These are phyloP conservation scores for Drosophila sproati DNA, from an alignment of 1,140 invertebrate species.

Conservation along the genomic window DNA sequence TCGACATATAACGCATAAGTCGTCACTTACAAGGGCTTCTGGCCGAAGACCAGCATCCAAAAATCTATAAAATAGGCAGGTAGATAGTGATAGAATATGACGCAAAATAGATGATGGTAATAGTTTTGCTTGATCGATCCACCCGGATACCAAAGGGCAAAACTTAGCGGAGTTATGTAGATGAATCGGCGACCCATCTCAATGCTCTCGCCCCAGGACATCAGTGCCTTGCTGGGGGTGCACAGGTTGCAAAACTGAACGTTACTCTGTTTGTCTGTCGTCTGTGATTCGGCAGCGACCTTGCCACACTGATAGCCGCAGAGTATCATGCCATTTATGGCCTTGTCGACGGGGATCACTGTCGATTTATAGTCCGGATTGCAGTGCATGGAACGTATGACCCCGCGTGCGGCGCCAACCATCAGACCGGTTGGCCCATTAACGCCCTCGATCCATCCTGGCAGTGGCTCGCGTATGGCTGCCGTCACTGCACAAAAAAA, in stretches of 20 bases:
- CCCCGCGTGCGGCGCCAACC: conserved; percentile 92
- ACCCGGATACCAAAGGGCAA: conserved; percentile 92
- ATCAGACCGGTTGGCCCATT: conserved; percentile 95
- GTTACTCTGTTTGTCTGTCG: conserved; percentile 39
- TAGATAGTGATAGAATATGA: conserved; percentile 91
- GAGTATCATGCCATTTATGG: conserved; percentile 91
- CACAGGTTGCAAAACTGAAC: conserved; percentile 87
- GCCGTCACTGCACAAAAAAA: conserved; percentile 86
- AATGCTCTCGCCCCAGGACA: conserved; percentile 92
- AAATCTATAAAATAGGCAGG: conserved; percentile 93
- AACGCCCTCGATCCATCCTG: conserved; percentile 97
- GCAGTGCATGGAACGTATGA: conserved; percentile 90
- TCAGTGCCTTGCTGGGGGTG: conserved; percentile 86
- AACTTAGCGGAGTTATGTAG: conserved; percentile 87
- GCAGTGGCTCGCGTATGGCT: conserved; percentile 89
- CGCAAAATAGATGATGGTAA: conserved; percentile 88
- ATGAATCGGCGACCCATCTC: conserved; percentile 88
- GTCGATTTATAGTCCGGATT: conserved; percentile 88
- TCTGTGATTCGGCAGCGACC: conserved; percentile 74
- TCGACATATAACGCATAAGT: background rate
- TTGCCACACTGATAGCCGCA: conserved; percentile 88
- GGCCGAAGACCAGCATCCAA: conserved; percentile 88
- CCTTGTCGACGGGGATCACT: conserved; percentile 92
- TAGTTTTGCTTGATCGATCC: conserved; percentile 90
- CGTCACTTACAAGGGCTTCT: conserved; percentile 91